These are phyloP conservation scores for Felis chaus DNA, from an alignment of 2,113 vertebrate species.

Conservation along the genomic window DNA sequence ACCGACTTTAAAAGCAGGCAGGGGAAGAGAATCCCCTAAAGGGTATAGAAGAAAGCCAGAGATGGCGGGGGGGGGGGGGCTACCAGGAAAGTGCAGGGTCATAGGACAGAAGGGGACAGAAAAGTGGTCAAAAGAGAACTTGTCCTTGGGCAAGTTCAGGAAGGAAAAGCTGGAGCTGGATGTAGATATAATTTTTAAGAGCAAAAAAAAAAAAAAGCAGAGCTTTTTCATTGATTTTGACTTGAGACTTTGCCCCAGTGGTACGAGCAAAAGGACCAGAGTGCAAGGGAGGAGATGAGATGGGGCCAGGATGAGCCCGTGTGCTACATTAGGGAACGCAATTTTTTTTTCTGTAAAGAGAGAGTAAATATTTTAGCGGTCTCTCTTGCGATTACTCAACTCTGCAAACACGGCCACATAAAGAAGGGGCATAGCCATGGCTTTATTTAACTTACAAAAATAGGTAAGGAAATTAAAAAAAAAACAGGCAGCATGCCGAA, in stretches of 20 bases:
- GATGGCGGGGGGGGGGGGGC: background rate
- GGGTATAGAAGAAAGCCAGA: background rate
- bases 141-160: background rate
- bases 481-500: background rate
- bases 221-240: constrained; percentile 19
- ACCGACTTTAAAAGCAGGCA: background rate
- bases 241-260: background rate
- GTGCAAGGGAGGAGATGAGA: background rate
- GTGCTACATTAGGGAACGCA: background rate
- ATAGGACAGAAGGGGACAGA: background rate
- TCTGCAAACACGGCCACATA: background rate
- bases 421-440: background rate
- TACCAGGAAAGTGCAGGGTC: background rate
- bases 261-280: background rate
- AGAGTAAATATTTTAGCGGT: background rate
- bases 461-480: background rate
- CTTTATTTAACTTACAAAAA: background rate
- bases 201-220: background rate
- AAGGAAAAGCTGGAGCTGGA: background rate
- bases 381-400: background rate
- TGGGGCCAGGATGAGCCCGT: background rate
- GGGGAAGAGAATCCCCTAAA: background rate
- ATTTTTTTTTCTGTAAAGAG: background rate
- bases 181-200: background rate
- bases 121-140: background rate